phyloP scores from a whole-genome alignment of 1,140 invertebrate genomes.

The Papilio xuthus region DNA sequence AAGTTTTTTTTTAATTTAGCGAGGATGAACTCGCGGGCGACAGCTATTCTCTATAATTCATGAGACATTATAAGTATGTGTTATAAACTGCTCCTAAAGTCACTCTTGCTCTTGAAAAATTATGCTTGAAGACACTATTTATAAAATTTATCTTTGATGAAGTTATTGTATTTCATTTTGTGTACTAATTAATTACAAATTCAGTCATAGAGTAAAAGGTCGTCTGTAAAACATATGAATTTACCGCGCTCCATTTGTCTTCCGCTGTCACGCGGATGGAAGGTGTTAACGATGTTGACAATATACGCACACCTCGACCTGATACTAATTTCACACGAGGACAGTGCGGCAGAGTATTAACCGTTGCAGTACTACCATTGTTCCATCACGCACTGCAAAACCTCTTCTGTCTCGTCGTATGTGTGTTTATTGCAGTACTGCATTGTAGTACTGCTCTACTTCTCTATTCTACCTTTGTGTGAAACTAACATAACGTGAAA shows the following conservation, averaged over 20 bases:
- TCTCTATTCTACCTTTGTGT: background rate
- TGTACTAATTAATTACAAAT: constrained; percentile 1
- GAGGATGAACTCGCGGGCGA: too few species aligned
- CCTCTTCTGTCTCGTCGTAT: background rate
- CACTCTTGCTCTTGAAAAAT: too few species aligned
- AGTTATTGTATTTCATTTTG: background rate
- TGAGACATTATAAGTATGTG: too few species aligned
- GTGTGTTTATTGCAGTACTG: background rate
- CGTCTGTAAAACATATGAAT: background rate
- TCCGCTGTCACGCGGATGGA: background rate
- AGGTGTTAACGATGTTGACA: constrained; percentile 22
- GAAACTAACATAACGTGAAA: background rate
- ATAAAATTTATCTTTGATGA: too few species aligned
- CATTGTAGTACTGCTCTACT: background rate
- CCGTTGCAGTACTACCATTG: too few species aligned
- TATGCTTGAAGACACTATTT: background rate
- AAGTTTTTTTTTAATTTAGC: too few species aligned
- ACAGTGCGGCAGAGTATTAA: too few species aligned
- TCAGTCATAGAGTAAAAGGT: background rate
- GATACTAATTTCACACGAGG: too few species aligned
- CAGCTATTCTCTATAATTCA: too few species aligned
- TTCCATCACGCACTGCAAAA: too few species aligned
- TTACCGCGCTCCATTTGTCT: constrained; percentile 9
- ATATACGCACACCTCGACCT: constrained; percentile 3
- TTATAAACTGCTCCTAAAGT: too few species aligned